Conservation (phyloP, 2,888 invertebrate species). For the Tetranychus truncatus region DNA sequence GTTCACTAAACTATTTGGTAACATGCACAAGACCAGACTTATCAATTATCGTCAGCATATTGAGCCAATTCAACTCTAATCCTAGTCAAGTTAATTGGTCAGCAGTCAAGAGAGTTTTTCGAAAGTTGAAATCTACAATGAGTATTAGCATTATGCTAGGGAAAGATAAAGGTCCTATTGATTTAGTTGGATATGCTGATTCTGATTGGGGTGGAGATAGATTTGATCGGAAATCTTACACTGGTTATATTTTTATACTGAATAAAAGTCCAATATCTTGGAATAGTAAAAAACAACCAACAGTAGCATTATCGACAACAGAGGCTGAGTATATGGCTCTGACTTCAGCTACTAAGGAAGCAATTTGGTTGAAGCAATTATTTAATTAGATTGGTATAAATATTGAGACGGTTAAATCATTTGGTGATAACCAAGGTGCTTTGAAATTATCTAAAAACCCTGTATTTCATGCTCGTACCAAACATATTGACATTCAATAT, state of each 20-base stretch:
- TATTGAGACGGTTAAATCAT: neutral
- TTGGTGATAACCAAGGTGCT: constrained; percentile 26
- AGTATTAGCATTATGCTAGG: neutral
- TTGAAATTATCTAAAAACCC: constrained; percentile 27
- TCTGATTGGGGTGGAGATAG: constrained; percentile 24
- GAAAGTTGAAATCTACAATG: constrained; percentile 5
- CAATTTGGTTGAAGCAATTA: constrained; percentile 19
- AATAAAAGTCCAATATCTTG: constrained; percentile 19
- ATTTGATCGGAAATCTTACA: constrained; percentile 23
- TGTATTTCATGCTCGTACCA: constrained; percentile 25
- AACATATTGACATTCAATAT: constrained; percentile 27
- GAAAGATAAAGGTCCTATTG: neutral
- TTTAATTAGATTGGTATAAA: constrained; percentile 13
- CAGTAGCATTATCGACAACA: constrained; percentile 25
- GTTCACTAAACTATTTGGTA: constrained; percentile 14
- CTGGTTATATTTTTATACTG: constrained; percentile 20
- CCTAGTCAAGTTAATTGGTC: constrained; percentile 12
- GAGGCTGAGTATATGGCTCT: constrained; percentile 28
- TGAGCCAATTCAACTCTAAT: neutral
- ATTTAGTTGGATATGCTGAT: constrained; percentile 22
- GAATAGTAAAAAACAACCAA: constrained; percentile 22
- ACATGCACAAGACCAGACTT: constrained; percentile 18
- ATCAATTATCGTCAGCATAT: neutral
- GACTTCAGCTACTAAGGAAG: constrained; percentile 25
- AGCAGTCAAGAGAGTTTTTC: constrained; percentile 12